Evolutionary conservation across 2,113 vertebrate species (phyloP), one percentile per base, ranked within the genome.

Genomic region (Aptenodytes forsteri): DNA sequence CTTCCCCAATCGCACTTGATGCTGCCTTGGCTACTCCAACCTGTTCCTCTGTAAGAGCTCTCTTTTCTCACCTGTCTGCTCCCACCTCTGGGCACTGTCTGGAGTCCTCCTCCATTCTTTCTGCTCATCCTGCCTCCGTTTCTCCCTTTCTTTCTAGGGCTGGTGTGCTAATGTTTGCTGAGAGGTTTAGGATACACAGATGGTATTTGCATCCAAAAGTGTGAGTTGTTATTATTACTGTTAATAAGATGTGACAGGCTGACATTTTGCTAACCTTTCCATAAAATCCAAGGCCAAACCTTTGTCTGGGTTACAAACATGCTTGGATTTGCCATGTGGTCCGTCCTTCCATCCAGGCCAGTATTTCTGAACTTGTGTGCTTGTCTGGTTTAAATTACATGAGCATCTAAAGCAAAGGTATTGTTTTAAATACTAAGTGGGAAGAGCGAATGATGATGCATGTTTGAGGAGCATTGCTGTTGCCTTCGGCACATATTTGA

Each of bases 181-280:
- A 91, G 58, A 58, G 15, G 62, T 90, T 76, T 90, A 62, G 40
- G 50, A 77, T 44, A 71, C 0, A 0, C 22, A 50, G 66, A 34
- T 62, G 73, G 50, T 72, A 87, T 91, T 95, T 86, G 42, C 4
- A 3, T 87, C 93, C 46, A 47, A 18, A 96, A 66, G 26, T 36
- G 81, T 69, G 66, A 95, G 72, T 54, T 78, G 10, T 92, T 91
- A 56, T 82, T 95, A 76, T 69, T 83, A 54, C 20, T 77, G 30
- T 80, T 96, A 89, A 91, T 85, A 91, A 91, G 58, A 94, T 58
- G 75, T 90, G 93, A 93, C 91, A 89, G 40, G n/a, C n/a, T 93
- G 93, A 85, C 58, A 89, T 95, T 96, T 82, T 94, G 40, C 27
- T 85, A 87, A 87, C 23, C 26, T 95, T 95, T 88, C 79, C 8